Conservation (phyloP, 1,140 invertebrate genomes). For the Bombus breviceps region DNA sequence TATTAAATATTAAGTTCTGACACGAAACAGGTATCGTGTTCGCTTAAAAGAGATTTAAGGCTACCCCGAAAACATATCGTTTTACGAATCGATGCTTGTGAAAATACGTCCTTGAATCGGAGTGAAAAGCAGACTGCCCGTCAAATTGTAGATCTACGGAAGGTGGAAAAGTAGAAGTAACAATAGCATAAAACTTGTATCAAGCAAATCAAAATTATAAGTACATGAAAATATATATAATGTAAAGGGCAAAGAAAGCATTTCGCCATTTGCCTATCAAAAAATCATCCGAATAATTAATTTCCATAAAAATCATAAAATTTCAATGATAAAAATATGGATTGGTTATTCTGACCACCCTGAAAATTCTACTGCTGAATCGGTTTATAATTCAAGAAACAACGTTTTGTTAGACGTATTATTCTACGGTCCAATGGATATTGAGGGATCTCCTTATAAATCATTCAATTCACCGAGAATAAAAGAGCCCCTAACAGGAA, state of each 20-base stretch:
- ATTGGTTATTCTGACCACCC: background rate
- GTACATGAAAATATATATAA: too few relatives aligned
- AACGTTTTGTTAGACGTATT: background rate
- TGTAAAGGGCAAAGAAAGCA: too few relatives aligned
- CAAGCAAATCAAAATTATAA: too few relatives aligned
- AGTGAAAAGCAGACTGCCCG: background rate
- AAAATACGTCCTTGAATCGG: conserved; percentile 12
- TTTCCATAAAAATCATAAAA: too few relatives aligned
- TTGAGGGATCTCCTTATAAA: background rate
- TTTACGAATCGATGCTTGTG: conserved; percentile 51
- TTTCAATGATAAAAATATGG: too few relatives aligned
- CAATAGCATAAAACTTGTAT: too few relatives aligned
- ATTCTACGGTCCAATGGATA: background rate
- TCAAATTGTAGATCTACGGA: background rate
- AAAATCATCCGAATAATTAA: too few relatives aligned
- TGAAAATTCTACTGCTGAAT: background rate
- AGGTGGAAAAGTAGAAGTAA: background rate
- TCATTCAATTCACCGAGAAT: too few relatives aligned
- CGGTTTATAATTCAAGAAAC: background rate
- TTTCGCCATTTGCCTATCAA: too few relatives aligned
- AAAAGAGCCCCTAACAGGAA: conserved; percentile 26
- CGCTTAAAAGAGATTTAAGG: conserved; percentile 41
- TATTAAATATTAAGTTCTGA: conserved; percentile 53
- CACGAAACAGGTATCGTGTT: conserved; percentile 51
- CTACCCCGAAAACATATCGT: conserved; percentile 42